Base-by-base conservation (phyloP, 2,797 vertebrate genomes). In the Anniella stebbinsi region DNA sequence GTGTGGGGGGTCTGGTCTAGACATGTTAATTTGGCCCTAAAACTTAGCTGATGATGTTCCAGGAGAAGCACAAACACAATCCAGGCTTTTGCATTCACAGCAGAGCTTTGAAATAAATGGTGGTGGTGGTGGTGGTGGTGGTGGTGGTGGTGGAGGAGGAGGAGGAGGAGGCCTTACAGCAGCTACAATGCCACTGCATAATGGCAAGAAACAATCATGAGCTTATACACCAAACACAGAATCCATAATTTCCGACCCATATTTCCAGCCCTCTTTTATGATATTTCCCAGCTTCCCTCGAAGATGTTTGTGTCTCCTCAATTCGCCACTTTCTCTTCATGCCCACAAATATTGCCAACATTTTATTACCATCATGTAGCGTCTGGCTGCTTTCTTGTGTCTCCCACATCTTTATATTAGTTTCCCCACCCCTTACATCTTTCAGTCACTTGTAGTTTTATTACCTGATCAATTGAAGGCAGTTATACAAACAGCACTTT, bases 401-500 rank as follows among this genome's bases (percentile, higher is more conserved):
- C 81, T 87, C 60, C 48, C 84, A 23, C 87, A 75, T 66, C 41
- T 85, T 88, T 78, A 9, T 10, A n/a, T 87, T 90, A 87, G 51
- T 28, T 77, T 73, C 72, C 89, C 70, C 90, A 87, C 89, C 60
- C 73, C 23, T 67, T 51, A 9, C 21, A 73, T 77, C 60, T 60
- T 67, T 85, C 82, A 4, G 77, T 88, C 87, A 21, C 77, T 83
- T 23, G 54, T 81, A 45, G 86, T 92, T 93, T 84, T 91, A 45
- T 87, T 80, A 85, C 73, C 80, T 23, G 77, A 93, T 92, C 86
- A 91, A 90, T 80, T 51, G 48, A 84, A 92, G 18, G 67, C 25
- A 86, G 76, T 85, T 92, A 45, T 88, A 88, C 81, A 92, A 93
- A 94, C 83, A 94, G 11, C 76, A 78, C 30, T 25, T 92, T 84